Percentiles rank a stretch among this genome's conserved stretches.
phyloP scores from a whole-genome alignment of 1,140 invertebrate species.

The Atta colombica region DNA sequence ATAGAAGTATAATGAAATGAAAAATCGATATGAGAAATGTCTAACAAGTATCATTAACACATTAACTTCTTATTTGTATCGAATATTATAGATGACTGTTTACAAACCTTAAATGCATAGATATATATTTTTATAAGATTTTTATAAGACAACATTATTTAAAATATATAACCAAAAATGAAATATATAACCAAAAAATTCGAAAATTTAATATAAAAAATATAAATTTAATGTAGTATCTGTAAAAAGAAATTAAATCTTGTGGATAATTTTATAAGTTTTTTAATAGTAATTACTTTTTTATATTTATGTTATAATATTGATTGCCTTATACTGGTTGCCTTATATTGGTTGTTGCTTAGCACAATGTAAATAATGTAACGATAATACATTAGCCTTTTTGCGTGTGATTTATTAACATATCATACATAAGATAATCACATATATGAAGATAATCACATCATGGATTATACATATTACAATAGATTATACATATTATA shows the following conservation, averaged over 20 bases:
- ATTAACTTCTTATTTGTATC: no score
- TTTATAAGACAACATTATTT: not conserved
- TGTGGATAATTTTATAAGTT: not conserved
- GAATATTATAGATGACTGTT: no score
- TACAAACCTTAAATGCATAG: not conserved
- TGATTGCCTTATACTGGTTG: not conserved
- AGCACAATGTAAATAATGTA: not conserved
- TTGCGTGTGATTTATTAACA: not conserved
- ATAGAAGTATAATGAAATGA: no score
- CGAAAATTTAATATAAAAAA: not conserved
- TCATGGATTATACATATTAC: not conserved
- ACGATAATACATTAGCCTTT: not conserved
- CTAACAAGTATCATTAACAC: no score
- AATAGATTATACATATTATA: not conserved
- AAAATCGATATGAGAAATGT: no score
- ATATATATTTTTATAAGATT: not conserved
- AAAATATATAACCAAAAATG: not conserved
- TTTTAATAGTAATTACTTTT: not conserved
- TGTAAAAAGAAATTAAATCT: not conserved
- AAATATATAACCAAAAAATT: not conserved
- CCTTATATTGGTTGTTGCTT: not conserved
- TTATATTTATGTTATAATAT: not conserved
- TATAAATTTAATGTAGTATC: not conserved
- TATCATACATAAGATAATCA: not conserved
- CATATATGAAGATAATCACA: not conserved